Conservation (phyloP, 1,140 invertebrate species). For the Bursaphelenchus mucronatus region DNA sequence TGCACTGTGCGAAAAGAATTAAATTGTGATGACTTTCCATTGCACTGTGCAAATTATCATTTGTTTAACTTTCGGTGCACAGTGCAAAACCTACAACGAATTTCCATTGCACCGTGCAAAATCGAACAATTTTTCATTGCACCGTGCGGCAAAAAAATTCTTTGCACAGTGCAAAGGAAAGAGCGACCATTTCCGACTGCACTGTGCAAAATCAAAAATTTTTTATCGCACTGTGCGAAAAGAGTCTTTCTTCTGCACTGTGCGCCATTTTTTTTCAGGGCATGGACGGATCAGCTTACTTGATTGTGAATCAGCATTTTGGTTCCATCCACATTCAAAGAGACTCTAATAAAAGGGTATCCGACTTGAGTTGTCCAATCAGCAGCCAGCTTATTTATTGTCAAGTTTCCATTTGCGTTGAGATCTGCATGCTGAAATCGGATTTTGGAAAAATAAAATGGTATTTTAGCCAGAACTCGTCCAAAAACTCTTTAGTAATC, state of each 20-base stretch:
- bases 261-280: no score
- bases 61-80: no score
- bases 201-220: no score
- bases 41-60: not conserved
- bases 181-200: no score
- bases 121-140: not conserved
- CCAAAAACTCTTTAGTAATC: not conserved
- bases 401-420: slow-evolving; percentile 24
- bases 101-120: not conserved
- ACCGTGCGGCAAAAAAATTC: no score
- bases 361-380: slow-evolving; percentile 49
- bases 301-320: slow-evolving; percentile 33
- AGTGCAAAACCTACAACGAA: not conserved
- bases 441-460: not conserved
- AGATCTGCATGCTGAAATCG: slow-evolving; percentile 41
- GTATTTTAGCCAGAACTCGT: no score
- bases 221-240: no score
- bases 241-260: no score
- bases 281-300: not conserved
- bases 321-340: slow-evolving; percentile 26
- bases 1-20: no score
- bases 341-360: slow-evolving; percentile 44
- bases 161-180: no score
- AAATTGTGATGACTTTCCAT: not conserved
- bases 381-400: slow-evolving; percentile 28